These are phyloP conservation scores for Amazona finschi DNA, from an alignment of 2,797 vertebrate species.

Conservation along the genomic window DNA sequence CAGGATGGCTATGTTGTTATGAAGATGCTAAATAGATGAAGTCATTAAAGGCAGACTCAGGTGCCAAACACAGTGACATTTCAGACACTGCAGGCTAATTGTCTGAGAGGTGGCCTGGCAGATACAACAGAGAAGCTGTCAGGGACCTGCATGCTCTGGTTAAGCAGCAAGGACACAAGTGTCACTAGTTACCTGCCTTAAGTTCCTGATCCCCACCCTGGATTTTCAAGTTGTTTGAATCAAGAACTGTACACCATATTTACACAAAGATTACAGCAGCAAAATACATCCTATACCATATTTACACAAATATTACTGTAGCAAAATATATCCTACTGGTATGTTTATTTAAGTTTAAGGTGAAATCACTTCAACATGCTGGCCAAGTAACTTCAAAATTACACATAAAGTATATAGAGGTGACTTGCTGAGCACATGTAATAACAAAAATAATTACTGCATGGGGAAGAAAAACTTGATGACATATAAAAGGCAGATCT, in stretches of 20 bases:
- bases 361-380: background rate
- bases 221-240: background rate
- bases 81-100: background rate
- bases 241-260: background rate
- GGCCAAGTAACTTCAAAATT: background rate
- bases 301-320: background rate
- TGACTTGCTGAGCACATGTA: background rate
- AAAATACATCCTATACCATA: background rate
- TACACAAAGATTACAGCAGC: background rate
- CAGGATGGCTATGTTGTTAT: background rate
- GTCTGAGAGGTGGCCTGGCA: background rate
- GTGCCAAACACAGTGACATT: conserved; percentile 1
- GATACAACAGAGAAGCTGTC: background rate
- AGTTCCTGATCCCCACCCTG: background rate
- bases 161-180: background rate
- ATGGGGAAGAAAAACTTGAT: background rate
- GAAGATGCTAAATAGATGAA: background rate
- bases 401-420: background rate
- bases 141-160: background rate
- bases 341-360: background rate
- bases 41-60: background rate
- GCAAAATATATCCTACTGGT: background rate
- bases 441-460: background rate
- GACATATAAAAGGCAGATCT: background rate
- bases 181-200: background rate